These are phyloP conservation scores for Boleophthalmus pectinirostris DNA, from an alignment of 2,113 vertebrate species.

Conservation along the genomic window DNA sequence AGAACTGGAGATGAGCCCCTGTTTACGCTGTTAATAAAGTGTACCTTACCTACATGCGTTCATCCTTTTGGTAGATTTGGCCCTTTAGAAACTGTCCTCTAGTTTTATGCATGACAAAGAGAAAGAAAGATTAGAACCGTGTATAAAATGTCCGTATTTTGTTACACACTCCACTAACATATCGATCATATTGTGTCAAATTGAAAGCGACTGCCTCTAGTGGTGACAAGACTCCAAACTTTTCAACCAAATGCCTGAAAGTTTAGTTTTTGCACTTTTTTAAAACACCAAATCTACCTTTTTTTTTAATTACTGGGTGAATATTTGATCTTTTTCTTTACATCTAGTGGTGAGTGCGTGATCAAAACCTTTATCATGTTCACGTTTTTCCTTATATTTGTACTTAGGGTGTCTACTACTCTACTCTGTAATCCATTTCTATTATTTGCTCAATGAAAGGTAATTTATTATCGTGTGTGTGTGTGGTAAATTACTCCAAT, in stretches of 20 bases:
- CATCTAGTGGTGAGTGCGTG: slow-evolving; percentile 16
- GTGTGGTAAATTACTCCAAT: too few species aligned
- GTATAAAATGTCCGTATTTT: background rate
- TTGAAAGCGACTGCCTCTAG: too few species aligned
- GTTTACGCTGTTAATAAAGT: too few species aligned
- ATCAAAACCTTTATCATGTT: slow-evolving; percentile 27
- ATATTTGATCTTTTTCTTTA: background rate
- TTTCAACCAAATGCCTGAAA: background rate
- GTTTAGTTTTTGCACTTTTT: background rate
- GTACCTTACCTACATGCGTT: too few species aligned
- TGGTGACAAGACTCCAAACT: background rate
- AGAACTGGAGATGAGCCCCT: too few species aligned
- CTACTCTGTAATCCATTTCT: background rate
- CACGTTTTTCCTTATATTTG: slow-evolving; percentile 13
- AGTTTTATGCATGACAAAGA: too few species aligned
- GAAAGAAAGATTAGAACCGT: too few species aligned
- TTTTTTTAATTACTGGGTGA: background rate
- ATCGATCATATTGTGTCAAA: too few species aligned
- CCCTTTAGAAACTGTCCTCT: too few species aligned
- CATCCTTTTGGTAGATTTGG: too few species aligned
- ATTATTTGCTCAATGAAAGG: slow-evolving; percentile 15
- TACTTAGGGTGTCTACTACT: slow-evolving; percentile 2
- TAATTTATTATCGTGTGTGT: too few species aligned
- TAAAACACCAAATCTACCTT: background rate
- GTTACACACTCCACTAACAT: background rate